Conservation (phyloP, 1,140 invertebrate genomes). For the Pemphigus obesinymphae region DNA sequence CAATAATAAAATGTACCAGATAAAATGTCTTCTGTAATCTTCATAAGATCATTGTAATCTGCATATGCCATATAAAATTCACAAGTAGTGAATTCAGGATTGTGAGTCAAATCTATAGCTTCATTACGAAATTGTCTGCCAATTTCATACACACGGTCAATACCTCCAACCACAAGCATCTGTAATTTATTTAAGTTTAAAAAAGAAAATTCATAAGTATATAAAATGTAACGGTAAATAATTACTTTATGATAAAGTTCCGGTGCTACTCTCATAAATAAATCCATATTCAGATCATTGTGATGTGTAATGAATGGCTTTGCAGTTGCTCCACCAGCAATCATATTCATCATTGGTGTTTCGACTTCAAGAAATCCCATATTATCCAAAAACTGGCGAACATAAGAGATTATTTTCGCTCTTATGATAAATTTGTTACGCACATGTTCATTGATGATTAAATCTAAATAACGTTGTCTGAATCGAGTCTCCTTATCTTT, state of each 20-base stretch:
- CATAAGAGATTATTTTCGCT: slow-evolving; percentile 87
- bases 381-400: slow-evolving; percentile 86
- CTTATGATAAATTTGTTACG: slow-evolving; percentile 84
- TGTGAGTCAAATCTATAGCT: slow-evolving; percentile 97
- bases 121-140: slow-evolving; percentile 97
- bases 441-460: slow-evolving; percentile 91
- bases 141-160: slow-evolving; percentile 97
- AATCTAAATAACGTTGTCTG: slow-evolving; percentile 92
- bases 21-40: slow-evolving; percentile 85
- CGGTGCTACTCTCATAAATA: slow-evolving; percentile 96
- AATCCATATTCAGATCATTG: slow-evolving; percentile 95
- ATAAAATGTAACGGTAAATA: too few species aligned
- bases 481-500: slow-evolving; percentile 96
- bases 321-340: slow-evolving; percentile 95
- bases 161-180: slow-evolving; percentile 94
- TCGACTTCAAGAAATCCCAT: slow-evolving; percentile 96
- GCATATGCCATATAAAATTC: slow-evolving; percentile 99
- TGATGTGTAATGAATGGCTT: slow-evolving; percentile 99
- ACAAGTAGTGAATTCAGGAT: slow-evolving; percentile 98
- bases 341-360: slow-evolving; percentile 99
- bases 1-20: slow-evolving; percentile 71
- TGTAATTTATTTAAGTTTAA: slow-evolving; percentile 48
- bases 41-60: slow-evolving; percentile 94
- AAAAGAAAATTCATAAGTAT: too few species aligned
- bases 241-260: slow-evolving; percentile 90